Percentiles rank a stretch among this genome's conserved stretches.
Conservation (phyloP, 2,797 vertebrate species). For the Delichon dasypus region DNA sequence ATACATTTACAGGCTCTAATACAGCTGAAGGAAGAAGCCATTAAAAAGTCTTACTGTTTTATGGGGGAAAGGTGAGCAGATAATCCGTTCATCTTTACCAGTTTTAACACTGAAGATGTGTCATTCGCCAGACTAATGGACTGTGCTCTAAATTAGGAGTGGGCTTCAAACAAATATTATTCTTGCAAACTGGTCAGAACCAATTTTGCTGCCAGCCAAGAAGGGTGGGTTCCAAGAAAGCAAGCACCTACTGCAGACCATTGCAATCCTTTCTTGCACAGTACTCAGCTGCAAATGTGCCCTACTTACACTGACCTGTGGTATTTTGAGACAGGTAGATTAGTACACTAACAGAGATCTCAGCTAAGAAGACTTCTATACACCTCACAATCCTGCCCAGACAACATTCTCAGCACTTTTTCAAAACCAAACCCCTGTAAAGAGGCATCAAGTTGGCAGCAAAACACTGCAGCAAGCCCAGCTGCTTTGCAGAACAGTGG, state of each 20-base stretch:
- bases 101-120: background rate
- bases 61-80: background rate
- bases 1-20: background rate
- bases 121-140: background rate
- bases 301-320: background rate
- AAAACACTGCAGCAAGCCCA: background rate
- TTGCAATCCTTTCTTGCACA: background rate
- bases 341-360: background rate
- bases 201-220: background rate
- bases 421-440: background rate
- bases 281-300: background rate
- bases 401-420: background rate
- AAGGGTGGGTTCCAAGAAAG: background rate
- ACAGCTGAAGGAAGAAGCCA: background rate
- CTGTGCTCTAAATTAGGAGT: background rate
- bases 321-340: background rate
- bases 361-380: background rate
- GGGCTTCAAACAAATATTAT: background rate
- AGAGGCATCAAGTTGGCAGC: background rate
- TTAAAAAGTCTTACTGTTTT: background rate
- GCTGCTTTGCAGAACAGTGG: background rate
- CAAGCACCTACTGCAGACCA: background rate
- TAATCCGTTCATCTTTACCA: background rate
- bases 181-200: background rate
- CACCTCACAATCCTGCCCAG: background rate